These are phyloP conservation scores for Hemicordylus capensis DNA, from an alignment of 2,113 vertebrate species.

Conservation along the genomic window DNA sequence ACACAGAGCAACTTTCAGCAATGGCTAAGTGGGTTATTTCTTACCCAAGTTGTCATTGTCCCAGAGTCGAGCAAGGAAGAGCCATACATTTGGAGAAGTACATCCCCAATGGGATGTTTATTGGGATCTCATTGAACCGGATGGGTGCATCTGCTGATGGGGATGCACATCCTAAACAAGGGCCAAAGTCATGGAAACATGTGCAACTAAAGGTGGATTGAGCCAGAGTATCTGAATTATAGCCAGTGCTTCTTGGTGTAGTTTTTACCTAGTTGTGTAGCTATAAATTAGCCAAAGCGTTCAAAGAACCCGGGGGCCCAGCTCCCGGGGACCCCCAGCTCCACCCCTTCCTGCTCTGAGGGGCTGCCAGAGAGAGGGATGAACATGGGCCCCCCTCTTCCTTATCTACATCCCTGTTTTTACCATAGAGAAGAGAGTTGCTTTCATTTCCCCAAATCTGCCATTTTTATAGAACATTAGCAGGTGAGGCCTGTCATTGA, in stretches of 20 bases:
- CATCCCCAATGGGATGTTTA: not conserved
- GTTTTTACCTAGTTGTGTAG: too few relatives aligned
- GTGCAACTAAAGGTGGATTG: not conserved
- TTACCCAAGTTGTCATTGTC: not conserved
- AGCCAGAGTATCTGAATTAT: not conserved
- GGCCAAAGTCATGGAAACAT: not conserved
- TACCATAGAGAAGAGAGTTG: not conserved
- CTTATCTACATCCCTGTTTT: too few relatives aligned
- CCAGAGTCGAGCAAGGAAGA: not conserved
- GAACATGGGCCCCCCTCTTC: too few relatives aligned
- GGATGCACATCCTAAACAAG: not conserved
- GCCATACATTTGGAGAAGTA: not conserved
- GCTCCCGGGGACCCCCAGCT: too few relatives aligned
- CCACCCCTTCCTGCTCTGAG: too few relatives aligned
- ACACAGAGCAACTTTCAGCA: not conserved
- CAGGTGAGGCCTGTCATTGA: too few relatives aligned
- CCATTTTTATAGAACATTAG: not conserved
- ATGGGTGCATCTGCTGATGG: too few relatives aligned
- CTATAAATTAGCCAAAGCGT: too few relatives aligned
- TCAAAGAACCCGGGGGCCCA: too few relatives aligned
- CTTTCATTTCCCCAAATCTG: not conserved
- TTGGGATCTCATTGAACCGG: not conserved
- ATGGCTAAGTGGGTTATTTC: not conserved
- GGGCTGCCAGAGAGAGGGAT: too few relatives aligned
- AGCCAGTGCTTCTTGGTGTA: not conserved